A percentile compares a stretch with the other conserved stretches of the same genome.
phyloP scores from a whole-genome alignment of 1,140 invertebrate genomes.

The Eueides isabella region DNA sequence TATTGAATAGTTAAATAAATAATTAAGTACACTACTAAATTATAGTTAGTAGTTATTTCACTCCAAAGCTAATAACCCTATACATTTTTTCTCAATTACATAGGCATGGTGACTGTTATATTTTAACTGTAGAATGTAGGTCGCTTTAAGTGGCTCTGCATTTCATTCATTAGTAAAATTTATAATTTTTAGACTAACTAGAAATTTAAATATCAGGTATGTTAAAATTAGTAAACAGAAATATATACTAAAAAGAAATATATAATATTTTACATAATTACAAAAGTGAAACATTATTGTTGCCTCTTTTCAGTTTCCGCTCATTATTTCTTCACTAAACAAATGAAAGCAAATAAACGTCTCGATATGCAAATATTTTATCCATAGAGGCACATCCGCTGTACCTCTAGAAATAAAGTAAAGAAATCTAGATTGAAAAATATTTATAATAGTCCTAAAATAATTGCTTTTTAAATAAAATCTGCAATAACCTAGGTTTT shows the following conservation, averaged over 20 bases:
- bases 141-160: neutral
- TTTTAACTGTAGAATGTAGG: constrained; percentile 1
- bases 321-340: no score
- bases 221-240: no score
- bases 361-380: no score
- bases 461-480: no score
- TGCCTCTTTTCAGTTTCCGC: no score
- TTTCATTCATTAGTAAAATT: neutral
- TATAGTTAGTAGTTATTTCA: neutral
- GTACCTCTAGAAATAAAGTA: no score
- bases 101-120: neutral
- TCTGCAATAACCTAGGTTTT: no score
- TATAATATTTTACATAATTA: neutral
- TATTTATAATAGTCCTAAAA: no score
- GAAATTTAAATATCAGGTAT: neutral
- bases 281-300: neutral
- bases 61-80: neutral
- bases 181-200: constrained; percentile 5
- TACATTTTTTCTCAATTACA: neutral
- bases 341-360: no score
- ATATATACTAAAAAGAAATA: neutral
- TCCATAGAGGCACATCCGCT: no score
- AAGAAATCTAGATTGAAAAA: no score
- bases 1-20: no score
- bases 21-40: neutral